Conservation (phyloP, 2,797 vertebrate species). For the Halcyon smyrnensis region DNA sequence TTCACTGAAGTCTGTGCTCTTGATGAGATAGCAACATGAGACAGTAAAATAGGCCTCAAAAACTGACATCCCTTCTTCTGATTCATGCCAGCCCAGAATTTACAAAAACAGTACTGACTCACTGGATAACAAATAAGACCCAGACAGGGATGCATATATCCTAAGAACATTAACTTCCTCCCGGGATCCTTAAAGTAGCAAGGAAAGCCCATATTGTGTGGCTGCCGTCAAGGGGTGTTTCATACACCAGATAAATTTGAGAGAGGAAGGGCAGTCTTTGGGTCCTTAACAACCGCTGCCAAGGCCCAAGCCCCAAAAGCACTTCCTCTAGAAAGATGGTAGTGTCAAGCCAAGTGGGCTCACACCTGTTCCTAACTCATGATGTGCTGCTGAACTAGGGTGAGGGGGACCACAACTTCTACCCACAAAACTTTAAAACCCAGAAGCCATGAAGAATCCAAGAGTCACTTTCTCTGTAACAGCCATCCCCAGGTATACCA, state of each 20-base stretch:
- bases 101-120: neutral
- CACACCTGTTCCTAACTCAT: neutral
- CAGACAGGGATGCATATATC: neutral
- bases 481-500: neutral
- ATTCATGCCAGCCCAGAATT: neutral
- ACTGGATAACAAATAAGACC: neutral
- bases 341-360: neutral
- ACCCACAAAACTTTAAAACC: neutral
- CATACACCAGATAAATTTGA: rapidly evolving
- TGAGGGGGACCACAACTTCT: neutral
- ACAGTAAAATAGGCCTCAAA: neutral
- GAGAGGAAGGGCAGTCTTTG: neutral
- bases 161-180: neutral
- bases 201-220: neutral
- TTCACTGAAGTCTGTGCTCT: neutral
- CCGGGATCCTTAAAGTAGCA: neutral
- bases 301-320: neutral
- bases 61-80: neutral
- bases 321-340: neutral
- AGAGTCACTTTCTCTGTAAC: neutral
- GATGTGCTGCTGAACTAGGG: neutral
- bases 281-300: neutral
- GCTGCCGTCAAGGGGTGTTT: rapidly evolving
- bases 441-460: neutral
- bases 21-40: neutral